Conservation (phyloP, 2,797 vertebrate species). For the Gallinago solitaria region DNA sequence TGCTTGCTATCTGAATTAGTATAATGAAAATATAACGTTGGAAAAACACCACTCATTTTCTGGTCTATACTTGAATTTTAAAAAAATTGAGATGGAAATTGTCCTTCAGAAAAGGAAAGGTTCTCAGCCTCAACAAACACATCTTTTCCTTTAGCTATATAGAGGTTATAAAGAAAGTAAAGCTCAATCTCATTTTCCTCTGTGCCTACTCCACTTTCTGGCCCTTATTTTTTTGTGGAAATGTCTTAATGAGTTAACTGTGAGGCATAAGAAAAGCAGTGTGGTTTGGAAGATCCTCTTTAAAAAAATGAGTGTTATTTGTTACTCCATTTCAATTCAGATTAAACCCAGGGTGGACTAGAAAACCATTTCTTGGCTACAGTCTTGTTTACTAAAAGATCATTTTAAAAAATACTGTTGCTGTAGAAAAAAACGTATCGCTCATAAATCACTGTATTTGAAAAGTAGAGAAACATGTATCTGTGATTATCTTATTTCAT, state of each 20-base stretch:
- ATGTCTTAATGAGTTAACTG: conserved; percentile 6
- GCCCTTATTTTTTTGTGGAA: conserved; percentile 10
- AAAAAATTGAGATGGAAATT: not conserved
- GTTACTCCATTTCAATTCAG: not conserved
- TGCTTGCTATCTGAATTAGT: not conserved
- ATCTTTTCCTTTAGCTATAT: not conserved
- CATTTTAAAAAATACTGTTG: not conserved
- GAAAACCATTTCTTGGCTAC: not conserved
- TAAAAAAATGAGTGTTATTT: not conserved
- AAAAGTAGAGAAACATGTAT: not conserved
- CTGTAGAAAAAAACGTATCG: not conserved
- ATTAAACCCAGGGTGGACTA: not conserved
- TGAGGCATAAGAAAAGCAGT: not conserved
- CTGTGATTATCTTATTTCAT: not conserved
- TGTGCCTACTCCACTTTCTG: not conserved
- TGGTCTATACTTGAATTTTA: not conserved
- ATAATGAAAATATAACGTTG: not conserved
- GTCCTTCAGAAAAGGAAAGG: not conserved
- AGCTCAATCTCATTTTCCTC: not conserved
- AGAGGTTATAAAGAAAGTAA: not conserved
- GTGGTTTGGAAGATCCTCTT: conserved; percentile 6
- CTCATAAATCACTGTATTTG: not conserved
- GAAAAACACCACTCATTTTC: not conserved
- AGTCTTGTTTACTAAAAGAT: not conserved
- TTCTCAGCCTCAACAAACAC: not conserved